phyloP scores from a whole-genome alignment of 2,888 invertebrate genomes.

The Timandra comae region DNA sequence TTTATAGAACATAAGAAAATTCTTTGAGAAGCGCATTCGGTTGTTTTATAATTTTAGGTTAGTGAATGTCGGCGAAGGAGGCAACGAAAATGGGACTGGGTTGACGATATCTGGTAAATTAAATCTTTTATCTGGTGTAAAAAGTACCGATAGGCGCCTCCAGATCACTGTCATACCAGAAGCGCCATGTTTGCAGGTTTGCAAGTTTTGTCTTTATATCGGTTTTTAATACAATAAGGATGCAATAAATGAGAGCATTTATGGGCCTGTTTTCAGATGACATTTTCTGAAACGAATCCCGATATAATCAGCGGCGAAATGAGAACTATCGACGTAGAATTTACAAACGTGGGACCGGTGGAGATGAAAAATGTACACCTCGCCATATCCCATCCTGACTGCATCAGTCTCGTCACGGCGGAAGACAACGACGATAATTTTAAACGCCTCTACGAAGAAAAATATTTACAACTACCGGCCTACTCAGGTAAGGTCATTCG shows the following conservation, averaged over 20 bases:
- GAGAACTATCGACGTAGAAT: conserved; percentile 79
- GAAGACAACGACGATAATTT: conserved; percentile 36
- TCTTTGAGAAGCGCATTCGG: background rate
- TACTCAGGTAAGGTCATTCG: conserved; percentile 42
- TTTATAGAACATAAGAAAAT: background rate
- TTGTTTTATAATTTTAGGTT: conserved; percentile 35
- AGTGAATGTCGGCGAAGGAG: conserved; percentile 51
- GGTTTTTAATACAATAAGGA: no score
- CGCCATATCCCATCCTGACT: conserved; percentile 82
- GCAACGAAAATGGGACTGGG: conserved; percentile 48
- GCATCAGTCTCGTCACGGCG: conserved; percentile 70
- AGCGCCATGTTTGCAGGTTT: conserved; percentile 88
- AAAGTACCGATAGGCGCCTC: conserved; percentile 81
- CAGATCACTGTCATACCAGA: conserved; percentile 85
- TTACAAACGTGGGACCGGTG: conserved; percentile 82
- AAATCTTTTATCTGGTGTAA: conserved; percentile 67
- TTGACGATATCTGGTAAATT: conserved; percentile 79
- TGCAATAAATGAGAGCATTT: background rate
- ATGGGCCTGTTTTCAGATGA: conserved; percentile 76
- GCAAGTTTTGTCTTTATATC: no score
- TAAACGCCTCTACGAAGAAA: conserved; percentile 49
- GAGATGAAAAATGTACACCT: conserved; percentile 79
- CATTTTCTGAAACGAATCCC: conserved; percentile 80
- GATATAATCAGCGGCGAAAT: conserved; percentile 86
- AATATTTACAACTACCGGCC: conserved; percentile 69